Evolutionary conservation across 2,113 vertebrate genomes (phyloP).

Genomic region (Lepus europaeus): DNA sequence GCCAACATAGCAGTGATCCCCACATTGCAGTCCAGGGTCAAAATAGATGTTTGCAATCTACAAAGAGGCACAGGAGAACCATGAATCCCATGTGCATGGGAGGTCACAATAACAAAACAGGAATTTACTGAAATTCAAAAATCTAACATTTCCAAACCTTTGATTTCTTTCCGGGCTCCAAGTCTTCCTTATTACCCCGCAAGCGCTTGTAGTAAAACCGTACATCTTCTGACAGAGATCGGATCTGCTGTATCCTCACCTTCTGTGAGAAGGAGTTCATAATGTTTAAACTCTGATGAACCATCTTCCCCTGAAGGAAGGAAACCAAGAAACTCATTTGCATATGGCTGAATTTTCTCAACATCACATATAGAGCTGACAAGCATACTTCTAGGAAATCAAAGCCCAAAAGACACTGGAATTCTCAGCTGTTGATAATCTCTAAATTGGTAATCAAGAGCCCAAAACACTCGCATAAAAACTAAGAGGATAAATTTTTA

Average conservation of each 20-base stretch:
- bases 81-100: conserved; percentile 15
- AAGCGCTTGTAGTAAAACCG: conserved; percentile 97
- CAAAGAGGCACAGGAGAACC: conserved; percentile 76
- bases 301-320: conserved; percentile 93
- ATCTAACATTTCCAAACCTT: conserved; percentile 90
- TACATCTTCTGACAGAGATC: conserved; percentile 94
- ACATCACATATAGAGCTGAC: neutral
- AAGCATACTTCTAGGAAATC: conserved; percentile 41
- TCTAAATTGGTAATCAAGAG: conserved; percentile 23
- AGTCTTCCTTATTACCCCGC: conserved; percentile 95
- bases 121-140: neutral
- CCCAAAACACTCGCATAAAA: conserved; percentile 22
- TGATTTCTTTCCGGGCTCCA: conserved; percentile 97
- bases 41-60: conserved; percentile 99
- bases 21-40: conserved; percentile 96
- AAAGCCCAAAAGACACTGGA: conserved; percentile 56
- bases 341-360: conserved; percentile 50
- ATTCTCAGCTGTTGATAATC: conserved; percentile 32
- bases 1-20: conserved; percentile 96
- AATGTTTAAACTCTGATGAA: conserved; percentile 96
- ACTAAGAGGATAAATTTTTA: neutral
- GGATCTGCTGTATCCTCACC: conserved; percentile 96
- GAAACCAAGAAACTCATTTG: conserved; percentile 58
- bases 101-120: conserved; percentile 6
- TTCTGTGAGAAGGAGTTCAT: conserved; percentile 98